Conservation (phyloP, 2,113 vertebrate genomes). For the Regulus satrapa region DNA sequence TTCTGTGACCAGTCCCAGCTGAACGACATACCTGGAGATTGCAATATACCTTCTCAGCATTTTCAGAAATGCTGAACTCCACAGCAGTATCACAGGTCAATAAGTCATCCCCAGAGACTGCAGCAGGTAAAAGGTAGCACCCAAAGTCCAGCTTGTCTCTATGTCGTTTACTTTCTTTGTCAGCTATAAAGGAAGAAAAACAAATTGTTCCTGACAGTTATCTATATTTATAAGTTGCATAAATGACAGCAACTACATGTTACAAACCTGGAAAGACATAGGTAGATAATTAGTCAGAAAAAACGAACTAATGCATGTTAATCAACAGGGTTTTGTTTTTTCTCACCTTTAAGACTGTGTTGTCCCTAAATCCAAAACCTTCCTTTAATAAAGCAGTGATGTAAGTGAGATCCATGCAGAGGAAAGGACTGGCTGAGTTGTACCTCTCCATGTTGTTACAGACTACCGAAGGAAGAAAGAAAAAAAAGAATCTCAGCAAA, state of each 20-base stretch:
- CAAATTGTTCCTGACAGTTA: not conserved
- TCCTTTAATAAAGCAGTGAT: constrained; percentile 94
- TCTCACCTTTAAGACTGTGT: constrained; percentile 86
- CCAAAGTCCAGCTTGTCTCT: constrained; percentile 96
- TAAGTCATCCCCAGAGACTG: constrained; percentile 80
- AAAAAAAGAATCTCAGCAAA: not conserved
- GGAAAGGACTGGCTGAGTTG: constrained; percentile 86
- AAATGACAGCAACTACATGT: not conserved
- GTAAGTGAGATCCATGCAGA: constrained; percentile 97
- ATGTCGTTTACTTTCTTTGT: constrained; percentile 96
- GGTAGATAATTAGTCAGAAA: not conserved
- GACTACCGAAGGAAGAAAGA: constrained; percentile 64
- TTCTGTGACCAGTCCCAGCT: not conserved
- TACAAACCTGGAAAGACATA: not conserved
- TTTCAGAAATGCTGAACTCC: constrained; percentile 27
- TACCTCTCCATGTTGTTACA: constrained; percentile 93
- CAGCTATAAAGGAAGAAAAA: constrained; percentile 75
- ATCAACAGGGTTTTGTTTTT: not conserved
- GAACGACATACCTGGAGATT: not conserved
- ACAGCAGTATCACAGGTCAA: constrained; percentile 22
- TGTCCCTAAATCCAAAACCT: constrained; percentile 93
- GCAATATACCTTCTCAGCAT: not conserved
- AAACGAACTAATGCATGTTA: not conserved
- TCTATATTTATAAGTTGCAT: not conserved
- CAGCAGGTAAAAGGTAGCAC: constrained; percentile 91